phyloP scores from a whole-genome alignment of 2,888 invertebrate species.

The Tipula lateralis region DNA sequence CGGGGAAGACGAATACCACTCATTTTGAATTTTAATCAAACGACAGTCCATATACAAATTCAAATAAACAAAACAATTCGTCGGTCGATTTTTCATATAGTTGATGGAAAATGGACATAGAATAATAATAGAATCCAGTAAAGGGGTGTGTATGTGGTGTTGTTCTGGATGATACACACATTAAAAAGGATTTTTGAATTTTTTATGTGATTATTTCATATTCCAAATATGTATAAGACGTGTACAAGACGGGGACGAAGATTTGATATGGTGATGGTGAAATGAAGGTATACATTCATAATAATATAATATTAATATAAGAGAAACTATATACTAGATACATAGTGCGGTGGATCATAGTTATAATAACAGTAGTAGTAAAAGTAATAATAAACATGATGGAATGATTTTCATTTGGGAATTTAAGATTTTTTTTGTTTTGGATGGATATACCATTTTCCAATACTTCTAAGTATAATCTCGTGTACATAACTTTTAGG shows the following conservation, averaged over 20 bases:
- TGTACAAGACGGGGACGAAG: not conserved
- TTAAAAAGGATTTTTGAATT: not conserved
- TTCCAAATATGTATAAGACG: not conserved
- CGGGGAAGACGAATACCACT: not conserved
- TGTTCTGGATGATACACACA: not conserved
- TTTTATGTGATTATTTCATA: conserved; percentile 11
- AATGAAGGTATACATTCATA: not conserved
- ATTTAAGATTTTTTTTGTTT: not conserved
- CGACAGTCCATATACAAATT: not conserved
- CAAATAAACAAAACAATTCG: not conserved
- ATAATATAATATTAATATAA: not conserved
- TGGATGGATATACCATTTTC: not conserved
- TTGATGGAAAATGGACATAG: not conserved
- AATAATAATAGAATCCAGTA: not conserved
- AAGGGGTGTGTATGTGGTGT: too few relatives aligned
- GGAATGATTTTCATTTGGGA: conserved; percentile 19
- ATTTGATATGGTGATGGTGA: not conserved
- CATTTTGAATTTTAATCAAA: conserved; percentile 11
- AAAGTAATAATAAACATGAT: not conserved
- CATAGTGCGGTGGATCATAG: not conserved
- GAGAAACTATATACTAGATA: not conserved
- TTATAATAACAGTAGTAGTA: not conserved
- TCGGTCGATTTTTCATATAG: conserved; percentile 24
- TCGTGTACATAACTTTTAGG: not conserved
- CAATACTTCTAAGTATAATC: not conserved